Conservation (phyloP, 2,113 vertebrate species). For the Phylloscopus whistleri region DNA sequence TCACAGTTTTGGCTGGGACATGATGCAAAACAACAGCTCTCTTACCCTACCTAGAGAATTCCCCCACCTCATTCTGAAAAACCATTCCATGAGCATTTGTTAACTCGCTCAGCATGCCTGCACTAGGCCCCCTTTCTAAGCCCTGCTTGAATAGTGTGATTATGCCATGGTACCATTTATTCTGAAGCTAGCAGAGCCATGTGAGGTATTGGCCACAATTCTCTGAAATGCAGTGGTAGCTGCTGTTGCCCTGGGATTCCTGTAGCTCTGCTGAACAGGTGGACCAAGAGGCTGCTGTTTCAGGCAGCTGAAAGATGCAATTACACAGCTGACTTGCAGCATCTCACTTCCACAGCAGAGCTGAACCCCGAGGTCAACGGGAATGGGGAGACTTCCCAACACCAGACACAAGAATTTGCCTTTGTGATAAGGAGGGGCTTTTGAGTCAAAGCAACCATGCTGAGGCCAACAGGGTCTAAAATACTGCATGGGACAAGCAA, state of each 20-base stretch:
- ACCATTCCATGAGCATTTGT: neutral
- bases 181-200: neutral
- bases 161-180: neutral
- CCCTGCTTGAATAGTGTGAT: neutral
- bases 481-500: neutral
- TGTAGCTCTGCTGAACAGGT: neutral
- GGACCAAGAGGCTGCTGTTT: neutral
- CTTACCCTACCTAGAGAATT: neutral
- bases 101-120: neutral
- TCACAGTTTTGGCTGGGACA: neutral
- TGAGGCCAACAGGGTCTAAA: neutral
- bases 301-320: neutral
- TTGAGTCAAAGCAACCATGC: neutral
- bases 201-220: neutral
- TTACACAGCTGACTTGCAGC: neutral
- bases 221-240: neutral
- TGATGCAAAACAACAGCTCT: neutral
- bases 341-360: neutral
- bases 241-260: neutral
- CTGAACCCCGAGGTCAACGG: neutral
- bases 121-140: neutral
- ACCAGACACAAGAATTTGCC: neutral
- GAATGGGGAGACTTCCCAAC: neutral
- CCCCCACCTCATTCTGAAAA: neutral
- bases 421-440: fast-evolving